Conservation (phyloP, 2,113 vertebrate species). For the Promerops cafer region DNA sequence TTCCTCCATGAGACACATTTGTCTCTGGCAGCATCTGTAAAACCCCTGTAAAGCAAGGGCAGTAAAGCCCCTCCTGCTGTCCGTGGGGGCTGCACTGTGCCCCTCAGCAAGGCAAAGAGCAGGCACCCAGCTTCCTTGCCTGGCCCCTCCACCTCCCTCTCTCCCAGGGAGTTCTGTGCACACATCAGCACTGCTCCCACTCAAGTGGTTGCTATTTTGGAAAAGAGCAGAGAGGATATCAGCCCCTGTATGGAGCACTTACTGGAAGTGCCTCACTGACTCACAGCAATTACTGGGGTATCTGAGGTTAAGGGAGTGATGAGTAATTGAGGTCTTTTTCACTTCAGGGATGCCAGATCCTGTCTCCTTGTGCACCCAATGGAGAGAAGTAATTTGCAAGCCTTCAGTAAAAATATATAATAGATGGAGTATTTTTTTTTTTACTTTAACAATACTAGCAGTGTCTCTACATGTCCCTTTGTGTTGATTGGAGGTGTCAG, state of each 20-base stretch:
- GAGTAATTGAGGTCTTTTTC: constrained; percentile 50
- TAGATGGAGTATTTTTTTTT: background rate
- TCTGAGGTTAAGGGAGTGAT: constrained; percentile 58
- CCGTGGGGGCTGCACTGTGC: accelerated
- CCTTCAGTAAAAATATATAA: background rate
- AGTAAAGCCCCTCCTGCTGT: background rate
- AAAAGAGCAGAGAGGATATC: constrained; percentile 23
- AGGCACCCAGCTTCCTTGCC: background rate
- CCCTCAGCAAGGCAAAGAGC: background rate
- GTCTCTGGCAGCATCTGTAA: background rate
- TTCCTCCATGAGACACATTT: background rate
- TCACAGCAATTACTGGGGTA: constrained; percentile 53
- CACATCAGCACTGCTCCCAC: background rate
- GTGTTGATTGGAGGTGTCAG: background rate
- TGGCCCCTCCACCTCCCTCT: background rate
- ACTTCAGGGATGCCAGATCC: constrained; percentile 36
- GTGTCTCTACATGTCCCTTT: background rate
- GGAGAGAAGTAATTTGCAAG: background rate
- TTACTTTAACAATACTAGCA: background rate
- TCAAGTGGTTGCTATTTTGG: constrained; percentile 48
- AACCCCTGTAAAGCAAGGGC: background rate
- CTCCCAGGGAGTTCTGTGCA: background rate
- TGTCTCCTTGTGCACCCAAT: background rate
- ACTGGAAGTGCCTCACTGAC: constrained; percentile 56
- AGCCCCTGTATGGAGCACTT: background rate